Conservation (phyloP, 2,797 vertebrate genomes). For the Staurois parvus region DNA sequence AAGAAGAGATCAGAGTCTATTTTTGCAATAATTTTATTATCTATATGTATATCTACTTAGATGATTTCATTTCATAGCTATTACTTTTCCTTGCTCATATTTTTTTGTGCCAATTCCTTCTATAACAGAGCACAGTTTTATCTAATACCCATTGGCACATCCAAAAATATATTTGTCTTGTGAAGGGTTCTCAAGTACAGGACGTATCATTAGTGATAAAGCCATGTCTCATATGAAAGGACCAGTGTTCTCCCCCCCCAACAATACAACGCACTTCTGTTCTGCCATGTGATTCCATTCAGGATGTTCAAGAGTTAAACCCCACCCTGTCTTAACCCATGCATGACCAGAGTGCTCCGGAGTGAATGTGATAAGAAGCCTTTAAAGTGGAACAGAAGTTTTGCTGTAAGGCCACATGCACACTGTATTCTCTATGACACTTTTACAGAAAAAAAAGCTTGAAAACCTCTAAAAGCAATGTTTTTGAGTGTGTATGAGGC, state of each 20-base stretch:
- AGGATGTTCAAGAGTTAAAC: constrained; percentile 13
- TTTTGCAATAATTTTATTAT: too few species aligned
- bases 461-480: too few species aligned
- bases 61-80: too few species aligned
- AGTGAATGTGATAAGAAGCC: not conserved
- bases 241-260: constrained; percentile 28
- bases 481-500: too few species aligned
- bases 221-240: constrained; percentile 33
- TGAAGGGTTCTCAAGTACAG: not conserved
- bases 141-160: not conserved
- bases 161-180: not conserved
- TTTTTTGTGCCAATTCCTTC: not conserved
- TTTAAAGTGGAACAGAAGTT: too few species aligned
- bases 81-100: not conserved
- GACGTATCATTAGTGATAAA: not conserved
- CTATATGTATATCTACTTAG: too few species aligned
- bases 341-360: not conserved
- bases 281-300: constrained; percentile 14
- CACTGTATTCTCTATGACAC: too few species aligned
- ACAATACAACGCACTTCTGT: constrained; percentile 17
- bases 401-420: too few species aligned
- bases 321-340: not conserved
- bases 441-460: too few species aligned
- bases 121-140: not conserved
- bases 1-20: too few species aligned